Base-by-base conservation (phyloP, 2,888 invertebrate species). In the Erynnis tages region DNA sequence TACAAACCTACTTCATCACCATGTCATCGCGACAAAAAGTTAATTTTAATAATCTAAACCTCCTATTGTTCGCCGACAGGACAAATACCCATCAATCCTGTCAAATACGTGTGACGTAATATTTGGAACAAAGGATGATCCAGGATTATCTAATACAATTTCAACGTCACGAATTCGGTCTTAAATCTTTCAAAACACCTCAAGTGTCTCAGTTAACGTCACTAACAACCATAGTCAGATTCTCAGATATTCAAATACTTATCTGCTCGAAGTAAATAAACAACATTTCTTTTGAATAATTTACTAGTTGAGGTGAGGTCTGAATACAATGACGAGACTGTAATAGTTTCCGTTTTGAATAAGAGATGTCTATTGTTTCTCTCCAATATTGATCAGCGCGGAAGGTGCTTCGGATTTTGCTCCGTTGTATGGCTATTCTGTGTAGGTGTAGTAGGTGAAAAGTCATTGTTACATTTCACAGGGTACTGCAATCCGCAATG, bases 311-410 rank as follows among this genome's bases (percentile, higher is more conserved):
- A 84, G 84, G 82, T 80, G 82, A 85, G 81, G 79, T 79, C 69
- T 68, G 79, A 80, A 85, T 73, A 89, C 88, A 89, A 88, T 88
- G 72, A 83, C 73, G 68, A 73, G 67, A 65, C 79, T 76, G 76
- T 89, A 88, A 88, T 84, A 88, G 88, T 88, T 89, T 88, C 88
- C 88, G 85, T 82, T 87, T 81, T 80, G 79, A 85, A 84, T 83
- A 82, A 80, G 83, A 80, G 78, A 81, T 80, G 78, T 65, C 84
- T 69, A 86, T 89, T 89, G 88, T 89, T 82, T 88, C 73, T 71
- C 69, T 73, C 69, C 76, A 71, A 78, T 87, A 86, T 88, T 86
- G 87, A 88, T 87, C 69, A 69, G 71, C 62, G 71, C 71, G 67
- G 73, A 71, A 71, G 66, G 64, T 67, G 66, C 61, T 61, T 69